Evolutionary conservation across 1,140 invertebrate species (phyloP).

Genomic region (Drosophila jambulina): DNA sequence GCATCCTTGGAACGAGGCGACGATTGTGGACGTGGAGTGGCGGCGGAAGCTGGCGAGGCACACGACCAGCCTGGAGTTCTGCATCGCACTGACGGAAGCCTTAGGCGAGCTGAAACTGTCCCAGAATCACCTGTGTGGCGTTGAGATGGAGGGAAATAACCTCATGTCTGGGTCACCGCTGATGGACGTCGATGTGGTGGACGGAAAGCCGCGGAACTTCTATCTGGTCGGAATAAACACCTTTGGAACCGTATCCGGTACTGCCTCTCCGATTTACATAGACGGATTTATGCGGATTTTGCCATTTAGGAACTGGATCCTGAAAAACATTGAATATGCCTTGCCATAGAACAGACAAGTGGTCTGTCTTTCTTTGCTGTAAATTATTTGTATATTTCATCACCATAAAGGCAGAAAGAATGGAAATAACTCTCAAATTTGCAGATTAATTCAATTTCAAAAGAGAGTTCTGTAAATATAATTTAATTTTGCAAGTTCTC

Average conservation of each 20-base stretch:
- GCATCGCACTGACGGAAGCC: not conserved
- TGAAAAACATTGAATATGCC: slow-evolving; percentile 1
- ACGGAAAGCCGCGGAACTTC: slow-evolving; percentile 5
- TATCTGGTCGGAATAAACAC: slow-evolving; percentile 25
- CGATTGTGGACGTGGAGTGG: not conserved
- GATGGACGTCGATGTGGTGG: slow-evolving; percentile 21
- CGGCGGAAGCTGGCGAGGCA: slow-evolving; percentile 9
- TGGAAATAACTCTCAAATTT: not conserved
- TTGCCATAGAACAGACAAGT: not conserved
- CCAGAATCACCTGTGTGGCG: slow-evolving; percentile 26
- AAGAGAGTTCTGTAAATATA: not conserved
- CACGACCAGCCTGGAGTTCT: slow-evolving; percentile 16
- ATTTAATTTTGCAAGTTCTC: not conserved
- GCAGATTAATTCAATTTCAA: not conserved
- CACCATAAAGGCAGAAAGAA: too few species aligned
- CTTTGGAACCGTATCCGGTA: not conserved
- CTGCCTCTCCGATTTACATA: not conserved
- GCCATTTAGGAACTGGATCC: slow-evolving; percentile 34
- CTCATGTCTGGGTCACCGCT: slow-evolving; percentile 29
- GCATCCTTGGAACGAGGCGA: not conserved
- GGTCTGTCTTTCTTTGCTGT: not conserved
- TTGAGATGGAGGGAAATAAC: not conserved
- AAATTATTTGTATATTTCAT: not conserved
- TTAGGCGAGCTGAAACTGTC: not conserved
- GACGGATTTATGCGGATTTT: slow-evolving; percentile 21